Conservation (phyloP, 2,113 vertebrate species). For the Tonatia bakeri region DNA sequence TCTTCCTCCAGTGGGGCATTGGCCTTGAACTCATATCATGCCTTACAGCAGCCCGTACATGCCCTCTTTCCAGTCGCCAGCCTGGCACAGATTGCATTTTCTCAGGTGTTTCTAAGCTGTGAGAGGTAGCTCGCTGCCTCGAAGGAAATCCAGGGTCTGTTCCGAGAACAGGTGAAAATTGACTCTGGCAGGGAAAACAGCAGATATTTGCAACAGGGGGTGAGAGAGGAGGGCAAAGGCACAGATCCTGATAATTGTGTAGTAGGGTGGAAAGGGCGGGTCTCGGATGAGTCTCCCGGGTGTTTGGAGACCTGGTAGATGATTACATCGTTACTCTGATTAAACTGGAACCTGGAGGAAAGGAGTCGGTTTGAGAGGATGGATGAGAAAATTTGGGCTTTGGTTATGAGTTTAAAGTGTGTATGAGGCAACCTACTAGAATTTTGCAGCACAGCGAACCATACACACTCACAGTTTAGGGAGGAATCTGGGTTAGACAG, state of each 20-base stretch:
- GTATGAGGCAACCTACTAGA: neutral
- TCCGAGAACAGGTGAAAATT: constrained; percentile 43
- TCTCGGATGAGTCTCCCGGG: neutral
- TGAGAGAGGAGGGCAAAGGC: neutral
- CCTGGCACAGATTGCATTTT: constrained; percentile 21
- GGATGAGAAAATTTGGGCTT: neutral
- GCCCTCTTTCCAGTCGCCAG: neutral
- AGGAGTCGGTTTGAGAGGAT: neutral
- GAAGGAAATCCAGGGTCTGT: neutral
- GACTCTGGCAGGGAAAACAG: constrained; percentile 31
- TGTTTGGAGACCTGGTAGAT: neutral
- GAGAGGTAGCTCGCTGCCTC: neutral
- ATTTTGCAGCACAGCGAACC: neutral
- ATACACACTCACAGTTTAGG: neutral
- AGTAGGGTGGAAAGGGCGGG: no score
- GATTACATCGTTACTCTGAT: neutral
- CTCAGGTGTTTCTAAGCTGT: constrained; percentile 36
- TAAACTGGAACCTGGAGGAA: neutral
- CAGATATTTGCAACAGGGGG: neutral
- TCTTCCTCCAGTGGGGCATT: neutral
- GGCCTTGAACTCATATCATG: neutral
- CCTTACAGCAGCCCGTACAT: neutral
- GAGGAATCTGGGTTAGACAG: neutral
- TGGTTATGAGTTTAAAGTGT: neutral
- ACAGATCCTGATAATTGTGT: neutral